Conservation (phyloP, 2,113 vertebrate species). For the Cricetomys ansorgei region DNA sequence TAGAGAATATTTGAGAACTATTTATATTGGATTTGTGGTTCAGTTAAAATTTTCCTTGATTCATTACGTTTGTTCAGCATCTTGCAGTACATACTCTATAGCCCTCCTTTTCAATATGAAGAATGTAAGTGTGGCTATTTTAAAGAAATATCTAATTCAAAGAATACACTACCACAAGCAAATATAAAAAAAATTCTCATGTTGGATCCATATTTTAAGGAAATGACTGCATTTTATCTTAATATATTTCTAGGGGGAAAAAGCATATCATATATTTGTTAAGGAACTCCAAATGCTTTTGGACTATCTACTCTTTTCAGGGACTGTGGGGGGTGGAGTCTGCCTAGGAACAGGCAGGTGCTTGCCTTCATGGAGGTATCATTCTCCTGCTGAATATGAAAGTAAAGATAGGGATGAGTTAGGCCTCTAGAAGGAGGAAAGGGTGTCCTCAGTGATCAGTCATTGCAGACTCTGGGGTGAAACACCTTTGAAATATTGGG, state of each 20-base stretch:
- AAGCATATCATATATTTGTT: background rate
- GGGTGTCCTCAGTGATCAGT: background rate
- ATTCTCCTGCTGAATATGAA: background rate
- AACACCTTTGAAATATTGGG: background rate
- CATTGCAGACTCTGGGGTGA: too few species aligned
- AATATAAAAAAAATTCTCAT: background rate
- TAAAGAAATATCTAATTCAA: background rate
- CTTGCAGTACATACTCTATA: background rate
- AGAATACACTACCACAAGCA: background rate
- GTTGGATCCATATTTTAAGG: background rate
- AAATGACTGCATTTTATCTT: background rate
- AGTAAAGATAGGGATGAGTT: too few species aligned
- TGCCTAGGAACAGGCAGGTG: background rate
- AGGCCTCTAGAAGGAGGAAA: too few species aligned
- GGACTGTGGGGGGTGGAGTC: background rate
- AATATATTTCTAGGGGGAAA: background rate
- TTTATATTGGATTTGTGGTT: background rate
- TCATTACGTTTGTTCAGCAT: background rate
- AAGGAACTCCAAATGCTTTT: background rate
- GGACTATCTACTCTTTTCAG: background rate
- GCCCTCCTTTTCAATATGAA: background rate
- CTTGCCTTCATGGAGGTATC: background rate
- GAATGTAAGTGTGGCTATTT: background rate
- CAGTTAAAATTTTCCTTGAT: background rate
- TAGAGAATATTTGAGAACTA: background rate